Base-by-base conservation (phyloP, 2,888 invertebrate species). In the Zaprionus lineosus region DNA sequence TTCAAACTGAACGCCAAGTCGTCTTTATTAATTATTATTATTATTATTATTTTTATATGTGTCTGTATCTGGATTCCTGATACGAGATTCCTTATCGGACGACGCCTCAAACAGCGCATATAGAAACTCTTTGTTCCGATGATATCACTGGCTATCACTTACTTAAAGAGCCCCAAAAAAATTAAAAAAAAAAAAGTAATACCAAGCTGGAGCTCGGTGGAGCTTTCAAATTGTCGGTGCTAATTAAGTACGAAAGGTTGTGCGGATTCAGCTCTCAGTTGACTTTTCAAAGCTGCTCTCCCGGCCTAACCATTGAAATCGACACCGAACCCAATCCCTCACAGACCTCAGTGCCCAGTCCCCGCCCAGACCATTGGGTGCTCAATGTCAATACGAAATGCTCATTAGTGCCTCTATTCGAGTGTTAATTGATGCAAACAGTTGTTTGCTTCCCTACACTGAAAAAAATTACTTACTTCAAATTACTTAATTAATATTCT, bases 81-180 rank as follows among this genome's bases (percentile, higher is more conserved):
- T 53, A 39, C 43, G 3, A 44, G 55, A 39, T 59, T 52, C 36
- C 66, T 66, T 69, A 71, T 69, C 59, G 41, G 15, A 33, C 24
- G 31, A 9, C 31, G 28, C 44, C 21, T n/a, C n/a, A n/a, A n/a
- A n/a, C n/a, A n/a, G n/a, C n/a, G n/a, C n/a, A 29, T 21, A 29
- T 11, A 31, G 12, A 16, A 8, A 19, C 31, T 36, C 51, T 52
- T 40, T 48, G 37, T 43, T 41, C 44, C 37, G 52, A 72, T 69
- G 69, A 69, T 69, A 72, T 69, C 69, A 69, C 56, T 41, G 21
- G 33, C 21, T n/a, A n/a, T n/a, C n/a, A n/a, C n/a, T n/a, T n/a
- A n/a, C n/a, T n/a, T n/a, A n/a, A n/a, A 34, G 31, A 47, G 29
- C 36, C 24, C 9, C 19, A 21, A 36, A 29, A 19, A 29, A 9